Conservation (phyloP, 2,797 vertebrate genomes). For the Sparus aurata region DNA sequence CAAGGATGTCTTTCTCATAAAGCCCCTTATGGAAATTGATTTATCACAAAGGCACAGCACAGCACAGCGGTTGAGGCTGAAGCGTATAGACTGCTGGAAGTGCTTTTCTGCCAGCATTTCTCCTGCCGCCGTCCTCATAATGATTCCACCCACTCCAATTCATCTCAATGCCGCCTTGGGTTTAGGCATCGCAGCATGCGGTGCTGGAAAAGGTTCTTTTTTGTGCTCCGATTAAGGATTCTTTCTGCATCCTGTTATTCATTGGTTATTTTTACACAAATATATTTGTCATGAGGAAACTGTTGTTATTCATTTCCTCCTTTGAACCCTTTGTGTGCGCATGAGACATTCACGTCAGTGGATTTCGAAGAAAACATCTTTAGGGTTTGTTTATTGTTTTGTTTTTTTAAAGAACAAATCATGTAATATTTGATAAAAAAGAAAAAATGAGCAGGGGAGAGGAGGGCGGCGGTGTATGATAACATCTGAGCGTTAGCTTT, state of each 20-base stretch:
- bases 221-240: slow-evolving; percentile 48
- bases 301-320: slow-evolving; percentile 25
- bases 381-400: neutral
- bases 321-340: slow-evolving; percentile 28
- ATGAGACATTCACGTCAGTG: slow-evolving; percentile 19
- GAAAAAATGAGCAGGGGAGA: neutral
- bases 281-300: slow-evolving; percentile 51
- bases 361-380: slow-evolving; percentile 37
- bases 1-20: slow-evolving; percentile 72
- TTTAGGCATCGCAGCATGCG: slow-evolving; percentile 52
- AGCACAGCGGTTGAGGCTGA: slow-evolving; percentile 59
- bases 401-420: neutral
- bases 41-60: slow-evolving; percentile 70
- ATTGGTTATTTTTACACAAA: slow-evolving; percentile 56
- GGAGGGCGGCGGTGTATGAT: neutral
- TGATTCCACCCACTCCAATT: slow-evolving; percentile 76
- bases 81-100: slow-evolving; percentile 62
- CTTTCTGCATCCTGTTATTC: slow-evolving; percentile 48
- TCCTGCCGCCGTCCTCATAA: slow-evolving; percentile 64
- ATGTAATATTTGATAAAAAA: slow-evolving; percentile 48
- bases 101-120: slow-evolving; percentile 64
- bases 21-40: slow-evolving; percentile 80
- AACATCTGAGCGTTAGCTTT: slow-evolving; percentile 41
- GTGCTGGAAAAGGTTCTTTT: slow-evolving; percentile 30
- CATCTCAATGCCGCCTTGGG: slow-evolving; percentile 62